Evolutionary conservation across 2,888 invertebrate species (phyloP), one percentile per base, ranked within the genome.

Genomic region (Tanytarsus gracilentus): DNA sequence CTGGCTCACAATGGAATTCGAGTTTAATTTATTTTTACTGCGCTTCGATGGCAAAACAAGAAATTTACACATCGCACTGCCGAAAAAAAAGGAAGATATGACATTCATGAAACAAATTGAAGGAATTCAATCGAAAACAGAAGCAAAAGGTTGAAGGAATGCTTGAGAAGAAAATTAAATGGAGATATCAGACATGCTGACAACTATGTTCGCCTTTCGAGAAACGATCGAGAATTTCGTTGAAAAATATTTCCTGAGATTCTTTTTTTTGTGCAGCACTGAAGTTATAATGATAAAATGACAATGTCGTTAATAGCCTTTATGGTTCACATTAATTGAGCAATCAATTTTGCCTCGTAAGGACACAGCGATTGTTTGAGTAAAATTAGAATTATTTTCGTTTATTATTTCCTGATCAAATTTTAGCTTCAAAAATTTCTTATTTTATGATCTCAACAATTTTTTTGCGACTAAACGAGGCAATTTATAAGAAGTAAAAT

Each of bases 51-150:
- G 23, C 21, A 23, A 53, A 27, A 21, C 14, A 36, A 53, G 23
- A 36, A 25, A 53, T 53, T 33, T 53, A 11, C 44, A 26, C 11
- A 40, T 44, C 6, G 18, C 8, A 16, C 26, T 44, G 21, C 23
- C 18, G 25, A 18, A 53, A 56, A 21, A 18, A 26, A 44, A n/a
- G n/a, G n/a, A n/a, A n/a, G n/a, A n/a, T n/a, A n/a, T n/a, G n/a
- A n/a, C n/a, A 56, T 26, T 27, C 26, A 44, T 40, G 4, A 36
- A 56, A 56, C 56, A 56, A 56, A 56, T 56, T 56, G 56, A 56
- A 44, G 11, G 44, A 56, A 56, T 40, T 44, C 11, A 1, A 14
- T 21, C n/a, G 8, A 33, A 21, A 33, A 25, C 14, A 55, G 16
- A 40, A 40, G 21, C 16, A 40, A 40, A 40, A 6, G 16, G 16